These are phyloP conservation scores for Stichopus horrens DNA, from an alignment of 53 echinoderm and acorn worm species.

Conservation along the genomic window DNA sequence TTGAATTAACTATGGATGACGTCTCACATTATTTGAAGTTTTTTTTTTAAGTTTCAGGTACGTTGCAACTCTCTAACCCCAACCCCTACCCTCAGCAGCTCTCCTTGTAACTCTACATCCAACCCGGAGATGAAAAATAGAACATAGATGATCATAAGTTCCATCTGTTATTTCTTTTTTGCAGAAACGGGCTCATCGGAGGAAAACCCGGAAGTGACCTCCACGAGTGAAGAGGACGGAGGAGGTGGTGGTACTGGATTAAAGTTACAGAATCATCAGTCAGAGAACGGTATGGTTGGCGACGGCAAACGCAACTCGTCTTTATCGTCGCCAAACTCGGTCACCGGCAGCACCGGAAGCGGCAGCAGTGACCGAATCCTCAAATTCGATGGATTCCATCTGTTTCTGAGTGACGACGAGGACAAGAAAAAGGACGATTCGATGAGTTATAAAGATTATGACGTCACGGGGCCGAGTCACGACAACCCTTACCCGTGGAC, in stretches of 20 bases:
- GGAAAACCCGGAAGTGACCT: constrained; percentile 24
- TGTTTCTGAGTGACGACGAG: constrained; percentile 37
- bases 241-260: background rate
- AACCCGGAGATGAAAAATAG: too few species aligned
- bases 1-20: too few species aligned
- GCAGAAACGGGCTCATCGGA: constrained; percentile 22
- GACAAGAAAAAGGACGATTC: constrained; percentile 25
- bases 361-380: constrained; percentile 17
- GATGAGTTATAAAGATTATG: constrained; percentile 44
- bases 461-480: constrained; percentile 46
- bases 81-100: too few species aligned
- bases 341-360: constrained; percentile 1
- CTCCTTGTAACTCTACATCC: too few species aligned
- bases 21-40: too few species aligned
- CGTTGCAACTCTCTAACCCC: too few species aligned
- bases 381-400: constrained; percentile 41
- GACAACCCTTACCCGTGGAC: constrained; percentile 46
- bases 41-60: too few species aligned
- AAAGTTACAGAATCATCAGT: constrained; percentile 4
- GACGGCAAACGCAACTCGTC: background rate
- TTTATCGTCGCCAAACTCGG: background rate
- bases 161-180: background rate
- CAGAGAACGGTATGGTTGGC: constrained; percentile 39
- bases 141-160: too few species aligned
- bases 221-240: constrained; percentile 32